These are phyloP conservation scores for Pseudomugil gertrudae DNA, from an alignment of 2,797 vertebrate species.

Conservation along the genomic window DNA sequence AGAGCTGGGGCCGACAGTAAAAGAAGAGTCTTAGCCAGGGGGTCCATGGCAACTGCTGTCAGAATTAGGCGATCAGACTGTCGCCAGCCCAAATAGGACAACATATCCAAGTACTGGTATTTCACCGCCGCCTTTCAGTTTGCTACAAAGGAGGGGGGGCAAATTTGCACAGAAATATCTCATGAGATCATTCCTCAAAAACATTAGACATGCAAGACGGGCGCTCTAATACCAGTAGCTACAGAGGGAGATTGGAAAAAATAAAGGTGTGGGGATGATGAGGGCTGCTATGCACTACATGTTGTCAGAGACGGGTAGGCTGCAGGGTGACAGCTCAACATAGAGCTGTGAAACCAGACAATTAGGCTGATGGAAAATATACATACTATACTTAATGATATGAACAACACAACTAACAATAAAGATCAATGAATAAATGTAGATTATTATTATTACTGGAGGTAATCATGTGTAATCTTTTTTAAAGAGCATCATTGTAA, in stretches of 20 bases:
- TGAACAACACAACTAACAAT: slow-evolving; percentile 6
- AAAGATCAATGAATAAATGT: background rate
- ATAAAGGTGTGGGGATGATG: background rate
- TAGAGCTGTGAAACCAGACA: slow-evolving; percentile 27
- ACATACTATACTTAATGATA: slow-evolving; percentile 29
- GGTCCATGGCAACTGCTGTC: slow-evolving; percentile 75
- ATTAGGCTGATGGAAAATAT: slow-evolving; percentile 42
- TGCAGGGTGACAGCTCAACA: slow-evolving; percentile 33
- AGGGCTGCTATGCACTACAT: slow-evolving; percentile 56
- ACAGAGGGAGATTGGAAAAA: slow-evolving; percentile 2
- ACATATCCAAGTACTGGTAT: slow-evolving; percentile 68
- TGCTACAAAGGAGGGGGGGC: slow-evolving; percentile 1
- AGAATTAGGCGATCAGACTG: slow-evolving; percentile 76
- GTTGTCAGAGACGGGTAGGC: slow-evolving; percentile 42
- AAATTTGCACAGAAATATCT: slow-evolving; percentile 66
- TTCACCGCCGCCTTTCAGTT: slow-evolving; percentile 60
- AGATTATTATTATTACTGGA: background rate
- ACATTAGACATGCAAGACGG: slow-evolving; percentile 44
- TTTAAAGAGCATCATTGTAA: background rate
- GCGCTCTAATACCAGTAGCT: slow-evolving; percentile 44
- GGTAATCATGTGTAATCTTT: too few relatives aligned
- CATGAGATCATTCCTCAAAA: slow-evolving; percentile 75
- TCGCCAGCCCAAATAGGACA: slow-evolving; percentile 69
- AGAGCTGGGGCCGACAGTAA: slow-evolving; percentile 2
- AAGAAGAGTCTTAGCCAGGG: slow-evolving; percentile 31